Conservation (phyloP, 2,113 vertebrate species). For the Tyto alba region DNA sequence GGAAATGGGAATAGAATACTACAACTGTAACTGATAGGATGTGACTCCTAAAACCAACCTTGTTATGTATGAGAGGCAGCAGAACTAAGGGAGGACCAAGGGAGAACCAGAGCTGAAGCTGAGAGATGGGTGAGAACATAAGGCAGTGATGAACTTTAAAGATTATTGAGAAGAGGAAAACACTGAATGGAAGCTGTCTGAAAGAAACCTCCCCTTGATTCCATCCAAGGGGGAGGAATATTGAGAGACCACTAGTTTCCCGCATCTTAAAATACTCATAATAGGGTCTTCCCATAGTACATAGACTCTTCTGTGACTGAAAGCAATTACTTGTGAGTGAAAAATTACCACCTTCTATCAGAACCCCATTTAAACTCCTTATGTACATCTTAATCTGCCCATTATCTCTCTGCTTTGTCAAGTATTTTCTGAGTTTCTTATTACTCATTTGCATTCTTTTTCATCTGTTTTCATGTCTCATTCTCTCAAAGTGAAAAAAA, state of each 20-base stretch:
- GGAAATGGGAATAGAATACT: neutral
- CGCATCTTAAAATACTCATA: neutral
- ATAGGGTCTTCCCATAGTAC: neutral
- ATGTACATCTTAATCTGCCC: neutral
- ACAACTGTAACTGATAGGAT: neutral
- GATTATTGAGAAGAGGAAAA: neutral
- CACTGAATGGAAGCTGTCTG: neutral
- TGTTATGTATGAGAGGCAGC: neutral
- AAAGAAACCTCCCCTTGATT: neutral
- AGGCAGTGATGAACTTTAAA: neutral
- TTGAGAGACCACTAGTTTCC: neutral
- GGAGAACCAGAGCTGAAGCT: neutral
- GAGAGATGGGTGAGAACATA: neutral
- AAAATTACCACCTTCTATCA: neutral
- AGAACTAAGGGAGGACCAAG: neutral
- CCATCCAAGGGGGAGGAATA: neutral
- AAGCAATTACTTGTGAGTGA: neutral
- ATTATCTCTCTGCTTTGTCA: neutral
- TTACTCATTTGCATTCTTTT: neutral
- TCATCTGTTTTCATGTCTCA: neutral
- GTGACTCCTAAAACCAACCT: neutral
- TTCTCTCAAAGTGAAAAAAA: neutral
- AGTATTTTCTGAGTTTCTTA: neutral
- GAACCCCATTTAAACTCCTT: neutral
- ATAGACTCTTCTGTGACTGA: neutral